Evolutionary conservation across 2,888 invertebrate species (phyloP).

Genomic region (Aleiodes alternator): DNA sequence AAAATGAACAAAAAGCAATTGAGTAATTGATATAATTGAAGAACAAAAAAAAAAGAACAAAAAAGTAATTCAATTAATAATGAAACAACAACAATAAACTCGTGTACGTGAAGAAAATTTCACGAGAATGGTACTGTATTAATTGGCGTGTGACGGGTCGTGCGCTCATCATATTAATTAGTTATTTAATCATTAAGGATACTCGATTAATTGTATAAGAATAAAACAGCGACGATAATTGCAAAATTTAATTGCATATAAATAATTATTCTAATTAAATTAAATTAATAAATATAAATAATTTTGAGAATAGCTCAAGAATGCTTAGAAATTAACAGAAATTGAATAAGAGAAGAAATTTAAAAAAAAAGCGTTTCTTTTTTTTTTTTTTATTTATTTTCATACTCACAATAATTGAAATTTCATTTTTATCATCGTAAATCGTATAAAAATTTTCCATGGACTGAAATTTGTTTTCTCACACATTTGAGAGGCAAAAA

Average conservation of each 20-base stretch:
- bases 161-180: conserved; percentile 41
- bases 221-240: conserved; percentile 21
- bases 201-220: conserved; percentile 55
- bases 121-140: conserved; percentile 39
- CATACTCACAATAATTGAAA: too few relatives aligned
- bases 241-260: conserved; percentile 3
- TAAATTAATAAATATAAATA: conserved; percentile 44
- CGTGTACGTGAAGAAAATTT: conserved; percentile 24
- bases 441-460: too few relatives aligned
- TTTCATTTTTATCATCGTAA: too few relatives aligned
- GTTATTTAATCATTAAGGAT: conserved; percentile 52
- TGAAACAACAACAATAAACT: conserved; percentile 23
- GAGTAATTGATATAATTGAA: conserved; percentile 25
- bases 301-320: conserved; percentile 57
- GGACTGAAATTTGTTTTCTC: too few relatives aligned
- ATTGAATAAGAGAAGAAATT: too few relatives aligned
- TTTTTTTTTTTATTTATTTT: too few relatives aligned
- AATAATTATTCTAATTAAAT: conserved; percentile 47
- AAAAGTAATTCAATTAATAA: conserved; percentile 30
- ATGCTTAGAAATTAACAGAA: too few relatives aligned
- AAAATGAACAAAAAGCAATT: conserved; percentile 29
- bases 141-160: conserved; percentile 38
- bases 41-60: conserved; percentile 30
- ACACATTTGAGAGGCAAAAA: too few relatives aligned
- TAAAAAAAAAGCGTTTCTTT: too few relatives aligned